A percentile compares a stretch with the other conserved stretches of the same genome.
Evolutionary conservation across 1,140 invertebrate species (phyloP).

Genomic region (Arctopsyche grandis): DNA sequence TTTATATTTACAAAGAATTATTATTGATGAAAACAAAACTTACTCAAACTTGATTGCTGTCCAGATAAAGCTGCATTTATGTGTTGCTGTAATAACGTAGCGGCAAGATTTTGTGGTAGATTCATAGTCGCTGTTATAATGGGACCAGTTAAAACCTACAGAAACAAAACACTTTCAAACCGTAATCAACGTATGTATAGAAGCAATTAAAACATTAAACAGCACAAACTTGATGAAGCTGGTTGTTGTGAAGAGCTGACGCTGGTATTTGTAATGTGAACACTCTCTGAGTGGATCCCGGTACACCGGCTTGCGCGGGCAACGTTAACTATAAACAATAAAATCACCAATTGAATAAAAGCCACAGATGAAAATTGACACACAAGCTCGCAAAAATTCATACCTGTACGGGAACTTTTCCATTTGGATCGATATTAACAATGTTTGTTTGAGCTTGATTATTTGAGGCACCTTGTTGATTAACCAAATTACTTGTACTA

Average conservation of each 20-base stretch:
- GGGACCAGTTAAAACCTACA: conserved; percentile 78
- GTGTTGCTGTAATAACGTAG: conserved; percentile 84
- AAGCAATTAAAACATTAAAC: conserved; percentile 13
- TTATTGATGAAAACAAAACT: conserved; percentile 29
- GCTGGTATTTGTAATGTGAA: conserved; percentile 88
- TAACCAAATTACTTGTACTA: conserved; percentile 40
- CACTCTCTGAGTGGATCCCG: conserved; percentile 74
- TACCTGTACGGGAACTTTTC: conserved; percentile 65
- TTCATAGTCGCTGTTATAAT: conserved; percentile 88
- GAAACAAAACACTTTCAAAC: background rate
- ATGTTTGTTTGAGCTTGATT: conserved; percentile 41
- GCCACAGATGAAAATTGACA: conserved; percentile 6
- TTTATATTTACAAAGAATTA: no score
- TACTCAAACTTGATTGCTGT: conserved; percentile 51
- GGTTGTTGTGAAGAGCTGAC: conserved; percentile 79
- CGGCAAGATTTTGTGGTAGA: conserved; percentile 79
- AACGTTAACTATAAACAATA: conserved; percentile 67
- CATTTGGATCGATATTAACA: conserved; percentile 63
- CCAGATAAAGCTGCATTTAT: conserved; percentile 77
- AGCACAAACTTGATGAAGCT: conserved; percentile 64
- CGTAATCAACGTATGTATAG: background rate
- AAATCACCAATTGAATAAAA: background rate
- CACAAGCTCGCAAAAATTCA: conserved; percentile 54
- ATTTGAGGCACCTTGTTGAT: conserved; percentile 42
- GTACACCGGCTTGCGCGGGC: conserved; percentile 75